A percentile compares a stretch with the other conserved stretches of the same genome.
phyloP scores from a whole-genome alignment of 2,888 invertebrate genomes.

The Phoenoteleia sp. region DNA sequence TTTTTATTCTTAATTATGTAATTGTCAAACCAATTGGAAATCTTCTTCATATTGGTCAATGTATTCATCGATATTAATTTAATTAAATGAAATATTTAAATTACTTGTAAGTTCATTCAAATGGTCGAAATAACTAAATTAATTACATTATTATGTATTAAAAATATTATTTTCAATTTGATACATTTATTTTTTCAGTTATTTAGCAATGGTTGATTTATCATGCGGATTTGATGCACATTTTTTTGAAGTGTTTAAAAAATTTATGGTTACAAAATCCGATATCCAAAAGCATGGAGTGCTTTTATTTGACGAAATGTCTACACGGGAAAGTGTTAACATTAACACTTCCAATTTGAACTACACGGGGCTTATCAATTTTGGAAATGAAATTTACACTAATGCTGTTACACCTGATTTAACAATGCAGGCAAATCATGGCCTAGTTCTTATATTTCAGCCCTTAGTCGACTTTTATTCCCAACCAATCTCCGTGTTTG shows the following conservation, averaged over 20 bases:
- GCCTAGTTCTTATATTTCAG: slow-evolving; percentile 72
- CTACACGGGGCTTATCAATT: slow-evolving; percentile 54
- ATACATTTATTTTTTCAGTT: not conserved
- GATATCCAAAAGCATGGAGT: slow-evolving; percentile 49
- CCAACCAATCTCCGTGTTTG: slow-evolving; percentile 73
- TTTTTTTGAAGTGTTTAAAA: slow-evolving; percentile 41
- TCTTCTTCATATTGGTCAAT: no score
- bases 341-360: slow-evolving; percentile 59
- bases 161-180: no score
- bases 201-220: slow-evolving; percentile 30
- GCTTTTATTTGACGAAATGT: slow-evolving; percentile 63
- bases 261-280: slow-evolving; percentile 31
- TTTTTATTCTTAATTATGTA: not conserved
- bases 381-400: slow-evolving; percentile 41
- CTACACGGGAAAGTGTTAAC: slow-evolving; percentile 33
- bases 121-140: not conserved
- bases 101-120: no score
- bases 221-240: slow-evolving; percentile 50
- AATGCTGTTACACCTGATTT: slow-evolving; percentile 6
- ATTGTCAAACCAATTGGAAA: no score
- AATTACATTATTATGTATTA: no score
- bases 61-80: no score
- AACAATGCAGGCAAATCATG: slow-evolving; percentile 60
- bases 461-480: slow-evolving; percentile 63
- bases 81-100: no score